Evolutionary conservation across 2,888 invertebrate genomes (phyloP), one percentile per base, ranked within the genome.

Genomic region (Ceraclea dissimilis): DNA sequence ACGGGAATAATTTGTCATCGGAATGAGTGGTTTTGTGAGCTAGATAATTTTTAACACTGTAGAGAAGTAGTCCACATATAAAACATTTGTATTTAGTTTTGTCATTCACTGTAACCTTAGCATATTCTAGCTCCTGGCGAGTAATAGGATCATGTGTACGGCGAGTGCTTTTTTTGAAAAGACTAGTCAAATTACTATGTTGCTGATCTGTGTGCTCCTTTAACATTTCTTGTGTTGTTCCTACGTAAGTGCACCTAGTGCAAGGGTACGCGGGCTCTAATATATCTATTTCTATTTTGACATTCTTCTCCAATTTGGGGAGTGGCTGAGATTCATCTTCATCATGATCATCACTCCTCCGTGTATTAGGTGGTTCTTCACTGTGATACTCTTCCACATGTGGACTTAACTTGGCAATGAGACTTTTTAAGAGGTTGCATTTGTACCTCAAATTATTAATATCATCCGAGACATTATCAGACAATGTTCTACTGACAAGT

Each of bases 1-100:
- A 85, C 1, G 81, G 79, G 68, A 79, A 84, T 1, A 83, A 81
- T 48, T 82, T 73, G 68, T 83, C 84, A 2, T 83, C 84, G 2
- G 83, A 80, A 66, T 85, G 84, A 57, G 84, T 84, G 11, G 83
- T 74, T 65, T 75, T 72, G 66, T 85, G 85, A 72, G 79, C 80
- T 49, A 79, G 69, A 65, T 79, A 84, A 0, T 84, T 83, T 67
- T 84, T 82, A 6, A 81, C 71, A 1, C 83, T 82, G 64, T 79
- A 78, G 21, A 85, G 68, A 60, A 74, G 75, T 66, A 81, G 81
- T 0, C 79, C 79, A 66, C 84, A 85, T 16, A 74, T 68, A 46
- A 69, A 70, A 64, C 85, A 84, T 48, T 76, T 74, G 66, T 80
- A 84, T 64, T 73, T 79, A 8, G 75, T 67, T 59, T 77, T 76